Base-by-base conservation (phyloP, 2,797 vertebrate genomes). In the Myotis pilosus region DNA sequence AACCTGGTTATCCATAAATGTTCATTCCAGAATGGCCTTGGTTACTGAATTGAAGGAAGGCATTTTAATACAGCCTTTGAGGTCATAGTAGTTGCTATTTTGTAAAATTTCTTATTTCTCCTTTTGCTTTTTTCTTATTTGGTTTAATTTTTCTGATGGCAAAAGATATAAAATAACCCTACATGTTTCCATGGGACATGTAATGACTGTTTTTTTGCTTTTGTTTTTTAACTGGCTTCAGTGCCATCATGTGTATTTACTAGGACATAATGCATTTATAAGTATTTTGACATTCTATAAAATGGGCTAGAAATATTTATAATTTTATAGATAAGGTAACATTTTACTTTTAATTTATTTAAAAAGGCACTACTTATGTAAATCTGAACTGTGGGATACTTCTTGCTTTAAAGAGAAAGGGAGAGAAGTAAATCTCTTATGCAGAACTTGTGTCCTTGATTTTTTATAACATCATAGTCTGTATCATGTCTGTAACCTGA, bases 301-400 rank as follows among this genome's bases (percentile, higher is more conserved):
- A 97, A 95, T 95, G 76, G 89, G 92, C 41, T 93, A 91, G 60
- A 91, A 97, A 82, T 98, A 98, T 98, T 98, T 98, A 97, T 98
- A 97, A 98, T 97, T 98, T 98, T 97, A 96, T 69, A 93, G 79
- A 74, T 81, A 94, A 87, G 36, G 94, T 91, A 97, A 94, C 92
- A 93, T 97, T 97, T 95, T 97, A 97, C 96, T 97, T 98, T 98
- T 98, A 98, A 98, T 98, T 98, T 98, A 98, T 98, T 98, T 97
- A 81, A 85, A 95, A 86, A 97, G 91, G 53, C 92, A 84, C 96
- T 96, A 93, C 92, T 94, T 97, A 49, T 96, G 51, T 95, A 85
- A 96, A 90, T 89, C 84, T 96, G 78, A 96, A 94, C 94, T 96
- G 79, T 97, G 92, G 97, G 92, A 64, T 20, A 30, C 75, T 96